Base-by-base conservation (phyloP, 1,140 invertebrate genomes). In the Drosophila nikananu region DNA sequence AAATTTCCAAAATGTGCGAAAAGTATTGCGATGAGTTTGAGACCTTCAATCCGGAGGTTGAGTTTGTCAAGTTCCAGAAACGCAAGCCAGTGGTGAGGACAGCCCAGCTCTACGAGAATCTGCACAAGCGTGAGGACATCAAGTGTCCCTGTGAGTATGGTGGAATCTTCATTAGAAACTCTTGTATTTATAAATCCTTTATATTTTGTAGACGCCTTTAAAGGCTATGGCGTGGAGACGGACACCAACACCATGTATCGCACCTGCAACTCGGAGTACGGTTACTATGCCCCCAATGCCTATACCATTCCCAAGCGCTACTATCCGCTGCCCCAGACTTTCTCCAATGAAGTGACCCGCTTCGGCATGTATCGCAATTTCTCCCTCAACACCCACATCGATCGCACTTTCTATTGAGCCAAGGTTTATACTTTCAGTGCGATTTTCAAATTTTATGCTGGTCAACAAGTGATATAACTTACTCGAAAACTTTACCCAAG, bases 351-450 rank as follows among this genome's bases (percentile, higher is more conserved):
- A 35, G 79, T 94, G 2, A 82, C 92, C 0, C 94, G 93, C 35
- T 94, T 93, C 25, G 95, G 95, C 75, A 95, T 95, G 94, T 96
- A 95, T 80, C 94, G 94, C 61, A 95, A 95, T 92, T 94, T 94
- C 81, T 95, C 95, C 1, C 92, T 96, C 12, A 96, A 96, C 74
- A 95, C 95, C 10, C 94, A 95, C 42, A 87, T 95, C 19, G 95
- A 95, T 80, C 94, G 94, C 55, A 91, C 84, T 17, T 83, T 93
- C 46, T 92, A 90, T 25, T 51, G 27, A 27, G 54, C 23, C 37
- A 9, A 25, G 9, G 5, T 68, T 51, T 30, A 7, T 27, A 59
- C 44, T 21, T 46, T 17, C 17, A 57, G 19, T 23, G 30, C 19
- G 6, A 54, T 48, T 66, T 74, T 32, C 23, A 75, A 75, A 75